Percentiles rank a stretch among this genome's conserved stretches.
Conservation (phyloP, 2,888 invertebrate species). For the Cataglyphis rosenhaueri region DNA sequence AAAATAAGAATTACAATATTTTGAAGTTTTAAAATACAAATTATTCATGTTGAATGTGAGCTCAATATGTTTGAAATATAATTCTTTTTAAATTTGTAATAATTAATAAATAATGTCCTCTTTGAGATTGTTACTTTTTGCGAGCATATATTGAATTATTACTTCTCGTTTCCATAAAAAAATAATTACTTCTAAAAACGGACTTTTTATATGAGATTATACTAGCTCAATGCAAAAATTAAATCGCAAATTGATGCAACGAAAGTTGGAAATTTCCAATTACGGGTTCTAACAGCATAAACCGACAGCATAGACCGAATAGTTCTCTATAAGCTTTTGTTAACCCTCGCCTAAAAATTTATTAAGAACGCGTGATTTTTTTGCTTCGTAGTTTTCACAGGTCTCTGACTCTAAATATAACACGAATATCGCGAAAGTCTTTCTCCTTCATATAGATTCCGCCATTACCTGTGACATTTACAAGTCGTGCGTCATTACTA, state of each 20-base stretch:
- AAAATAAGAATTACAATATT: constrained; percentile 1
- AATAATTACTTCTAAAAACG: constrained; percentile 26
- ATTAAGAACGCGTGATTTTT: constrained; percentile 21
- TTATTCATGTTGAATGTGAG: not conserved
- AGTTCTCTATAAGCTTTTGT: constrained; percentile 3
- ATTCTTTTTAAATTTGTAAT: not conserved
- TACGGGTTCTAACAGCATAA: not conserved
- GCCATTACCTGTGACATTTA: constrained; percentile 50
- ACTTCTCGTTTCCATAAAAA: constrained; percentile 1
- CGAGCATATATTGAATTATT: not conserved
- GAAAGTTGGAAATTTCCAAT: constrained; percentile 24
- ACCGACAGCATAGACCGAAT: not conserved
- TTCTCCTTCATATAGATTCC: constrained; percentile 5
- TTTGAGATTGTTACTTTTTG: constrained; percentile 4
- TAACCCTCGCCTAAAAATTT: constrained; percentile 24
- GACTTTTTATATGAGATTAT: not conserved
- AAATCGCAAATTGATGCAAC: constrained; percentile 23
- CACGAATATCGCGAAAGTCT: constrained; percentile 30
- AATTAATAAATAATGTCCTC: not conserved
- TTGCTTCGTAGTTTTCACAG: not conserved
- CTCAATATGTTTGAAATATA: constrained; percentile 2
- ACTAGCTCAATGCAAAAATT: constrained; percentile 30
- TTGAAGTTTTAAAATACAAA: not conserved
- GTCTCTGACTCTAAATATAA: constrained; percentile 31
- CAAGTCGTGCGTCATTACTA: constrained; percentile 53